Percentiles rank a stretch among this genome's conserved stretches.
Conservation (phyloP, 2,797 vertebrate species). For the Chelidonichthys spinosus region DNA sequence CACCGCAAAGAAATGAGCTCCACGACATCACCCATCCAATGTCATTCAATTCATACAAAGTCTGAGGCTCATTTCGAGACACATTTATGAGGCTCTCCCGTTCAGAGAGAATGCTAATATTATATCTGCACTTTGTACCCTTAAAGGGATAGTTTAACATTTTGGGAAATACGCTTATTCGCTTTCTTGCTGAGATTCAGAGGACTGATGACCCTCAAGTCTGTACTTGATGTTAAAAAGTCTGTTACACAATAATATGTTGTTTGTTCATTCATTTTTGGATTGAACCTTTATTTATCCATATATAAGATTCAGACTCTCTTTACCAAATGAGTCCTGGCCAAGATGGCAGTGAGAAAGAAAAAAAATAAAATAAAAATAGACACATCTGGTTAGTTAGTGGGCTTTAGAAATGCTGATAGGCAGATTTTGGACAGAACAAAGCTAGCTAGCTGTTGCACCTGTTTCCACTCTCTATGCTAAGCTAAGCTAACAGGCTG, state of each 20-base stretch:
- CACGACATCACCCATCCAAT: background rate
- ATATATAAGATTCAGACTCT: background rate
- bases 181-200: background rate
- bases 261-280: background rate
- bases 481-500: constrained; percentile 10
- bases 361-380: background rate
- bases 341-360: background rate
- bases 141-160: background rate
- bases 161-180: background rate
- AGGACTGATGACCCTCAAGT: background rate
- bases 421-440: background rate
- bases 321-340: background rate
- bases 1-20: background rate
- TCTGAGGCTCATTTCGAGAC: background rate
- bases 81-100: background rate
- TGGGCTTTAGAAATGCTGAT: background rate
- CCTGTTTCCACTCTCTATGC: background rate
- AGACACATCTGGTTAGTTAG: background rate
- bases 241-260: too few relatives aligned
- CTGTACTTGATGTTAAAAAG: background rate
- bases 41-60: background rate
- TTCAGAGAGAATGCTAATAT: background rate
- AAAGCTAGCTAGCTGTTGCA: background rate
- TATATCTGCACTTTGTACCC: background rate
- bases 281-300: background rate